These are phyloP conservation scores for Hermaeophaga mercurialis DNA, from an alignment of 2,888 invertebrate genomes.

Conservation along the genomic window DNA sequence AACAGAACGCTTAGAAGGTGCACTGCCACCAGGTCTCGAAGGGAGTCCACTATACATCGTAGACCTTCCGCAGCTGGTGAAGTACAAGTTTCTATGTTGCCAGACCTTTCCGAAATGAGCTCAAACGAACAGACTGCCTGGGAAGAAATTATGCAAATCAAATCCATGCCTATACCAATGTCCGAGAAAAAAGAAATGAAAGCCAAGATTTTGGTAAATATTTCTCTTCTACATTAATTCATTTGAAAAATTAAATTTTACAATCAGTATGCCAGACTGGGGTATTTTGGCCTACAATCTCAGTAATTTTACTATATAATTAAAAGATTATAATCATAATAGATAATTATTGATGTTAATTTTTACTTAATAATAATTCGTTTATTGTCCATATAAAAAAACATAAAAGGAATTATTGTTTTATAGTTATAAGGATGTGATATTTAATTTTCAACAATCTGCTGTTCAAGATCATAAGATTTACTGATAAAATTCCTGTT, in stretches of 20 bases:
- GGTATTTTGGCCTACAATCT: too few species aligned
- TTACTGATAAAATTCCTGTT: too few species aligned
- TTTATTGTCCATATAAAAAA: too few species aligned
- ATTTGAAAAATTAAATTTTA: background rate
- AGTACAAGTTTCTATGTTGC: slow-evolving; percentile 67
- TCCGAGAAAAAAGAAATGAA: slow-evolving; percentile 80
- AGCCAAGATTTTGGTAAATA: slow-evolving; percentile 72
- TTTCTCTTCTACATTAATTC: background rate
- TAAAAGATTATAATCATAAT: too few species aligned
- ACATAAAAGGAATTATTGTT: too few species aligned
- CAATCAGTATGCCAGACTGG: too few species aligned
- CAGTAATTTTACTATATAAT: too few species aligned
- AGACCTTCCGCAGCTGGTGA: slow-evolving; percentile 59
- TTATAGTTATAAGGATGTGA: too few species aligned
- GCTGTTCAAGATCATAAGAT: too few species aligned
- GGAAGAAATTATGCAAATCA: slow-evolving; percentile 87
- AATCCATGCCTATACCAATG: slow-evolving; percentile 84
- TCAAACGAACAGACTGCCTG: slow-evolving; percentile 83
- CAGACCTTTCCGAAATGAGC: slow-evolving; percentile 78
- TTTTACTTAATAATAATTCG: too few species aligned
- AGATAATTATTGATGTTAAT: too few species aligned
- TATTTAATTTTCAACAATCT: too few species aligned
- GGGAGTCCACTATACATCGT: slow-evolving; percentile 61
- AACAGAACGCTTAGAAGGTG: slow-evolving; percentile 68
- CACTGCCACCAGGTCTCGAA: slow-evolving; percentile 60